These are phyloP conservation scores for Onychomys leucogaster DNA, from an alignment of 2,797 vertebrate species.

Conservation along the genomic window DNA sequence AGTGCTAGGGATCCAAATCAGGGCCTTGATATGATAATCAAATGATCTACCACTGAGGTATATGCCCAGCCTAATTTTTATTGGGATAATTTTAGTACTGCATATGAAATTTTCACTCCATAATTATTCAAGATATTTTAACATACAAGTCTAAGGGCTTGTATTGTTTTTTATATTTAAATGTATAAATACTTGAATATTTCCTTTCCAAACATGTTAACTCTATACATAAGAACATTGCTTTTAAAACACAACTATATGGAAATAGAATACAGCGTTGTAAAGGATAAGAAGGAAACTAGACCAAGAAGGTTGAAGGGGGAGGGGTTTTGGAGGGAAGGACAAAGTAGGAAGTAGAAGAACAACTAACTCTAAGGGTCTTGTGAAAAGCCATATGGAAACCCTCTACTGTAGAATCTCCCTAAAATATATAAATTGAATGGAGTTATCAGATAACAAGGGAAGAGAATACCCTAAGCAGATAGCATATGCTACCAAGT, in stretches of 20 bases:
- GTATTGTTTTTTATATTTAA: slow-evolving; percentile 23
- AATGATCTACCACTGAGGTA: too few species aligned
- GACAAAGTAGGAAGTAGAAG: background rate
- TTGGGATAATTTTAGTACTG: slow-evolving; percentile 25
- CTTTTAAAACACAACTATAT: background rate
- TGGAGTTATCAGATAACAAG: background rate
- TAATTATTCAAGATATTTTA: slow-evolving; percentile 43
- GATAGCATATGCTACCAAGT: background rate
- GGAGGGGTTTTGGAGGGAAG: background rate
- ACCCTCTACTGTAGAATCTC: background rate
- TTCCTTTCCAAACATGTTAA: slow-evolving; percentile 53
- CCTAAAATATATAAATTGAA: background rate
- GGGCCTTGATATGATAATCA: background rate
- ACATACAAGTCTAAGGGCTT: background rate
- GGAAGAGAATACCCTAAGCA: background rate
- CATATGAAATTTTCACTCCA: slow-evolving; percentile 8
- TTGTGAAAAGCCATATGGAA: background rate
- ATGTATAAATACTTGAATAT: slow-evolving; percentile 12
- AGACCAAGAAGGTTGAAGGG: background rate
- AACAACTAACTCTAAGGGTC: background rate
- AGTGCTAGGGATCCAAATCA: background rate
- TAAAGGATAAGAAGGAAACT: background rate
- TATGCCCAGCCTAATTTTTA: background rate
- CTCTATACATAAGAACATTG: slow-evolving; percentile 39
- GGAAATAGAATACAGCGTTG: background rate